phyloP scores from a whole-genome alignment of 2,797 vertebrate species.

The Eulemur rubriventer region DNA sequence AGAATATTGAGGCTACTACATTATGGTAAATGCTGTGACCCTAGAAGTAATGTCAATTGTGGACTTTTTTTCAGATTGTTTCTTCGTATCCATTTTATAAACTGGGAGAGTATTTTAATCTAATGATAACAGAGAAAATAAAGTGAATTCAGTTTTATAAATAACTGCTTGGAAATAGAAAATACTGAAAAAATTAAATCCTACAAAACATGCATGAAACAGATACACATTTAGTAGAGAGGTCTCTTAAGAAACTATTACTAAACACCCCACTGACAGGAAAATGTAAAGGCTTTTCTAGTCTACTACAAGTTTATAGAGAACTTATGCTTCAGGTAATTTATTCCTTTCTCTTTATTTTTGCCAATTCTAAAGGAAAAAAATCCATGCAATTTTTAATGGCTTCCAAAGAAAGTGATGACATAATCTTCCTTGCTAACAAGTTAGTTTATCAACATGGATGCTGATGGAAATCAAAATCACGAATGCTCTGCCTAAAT shows the following conservation, averaged over 20 bases:
- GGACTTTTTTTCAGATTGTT: not conserved
- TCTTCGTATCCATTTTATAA: not conserved
- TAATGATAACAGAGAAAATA: not conserved
- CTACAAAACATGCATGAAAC: not conserved
- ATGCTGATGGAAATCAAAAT: not conserved
- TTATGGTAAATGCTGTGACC: not conserved
- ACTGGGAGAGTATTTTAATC: not conserved
- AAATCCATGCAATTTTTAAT: not conserved
- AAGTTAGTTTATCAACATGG: not conserved
- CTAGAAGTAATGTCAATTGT: not conserved
- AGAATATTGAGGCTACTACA: not conserved
- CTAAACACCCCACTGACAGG: not conserved
- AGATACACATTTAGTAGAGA: not conserved
- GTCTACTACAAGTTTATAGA: not conserved
- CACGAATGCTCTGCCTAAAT: not conserved
- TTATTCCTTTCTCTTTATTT: not conserved
- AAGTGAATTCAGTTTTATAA: not conserved
- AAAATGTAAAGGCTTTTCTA: not conserved
- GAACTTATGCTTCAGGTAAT: not conserved
- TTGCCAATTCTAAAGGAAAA: not conserved
- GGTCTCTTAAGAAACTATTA: not conserved
- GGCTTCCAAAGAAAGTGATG: not conserved
- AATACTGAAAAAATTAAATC: not conserved
- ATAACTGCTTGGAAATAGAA: not conserved
- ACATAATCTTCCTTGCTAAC: not conserved